phyloP scores from a whole-genome alignment of 2,797 vertebrate genomes.

The Acanthurus lineatus region DNA sequence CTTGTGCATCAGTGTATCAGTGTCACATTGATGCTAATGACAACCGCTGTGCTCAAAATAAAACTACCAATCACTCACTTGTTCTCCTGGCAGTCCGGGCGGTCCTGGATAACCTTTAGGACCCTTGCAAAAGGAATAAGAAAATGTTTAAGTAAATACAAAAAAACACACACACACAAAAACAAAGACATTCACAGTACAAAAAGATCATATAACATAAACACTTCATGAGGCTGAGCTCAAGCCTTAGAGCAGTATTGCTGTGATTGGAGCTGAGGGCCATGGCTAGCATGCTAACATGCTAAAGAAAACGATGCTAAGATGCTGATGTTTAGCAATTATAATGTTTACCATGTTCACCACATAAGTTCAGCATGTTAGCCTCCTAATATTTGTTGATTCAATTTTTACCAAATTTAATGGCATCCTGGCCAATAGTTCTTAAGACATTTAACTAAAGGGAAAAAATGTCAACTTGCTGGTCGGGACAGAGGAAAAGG shows the following conservation, averaged over 20 bases:
- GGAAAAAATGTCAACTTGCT: background rate
- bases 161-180: no score
- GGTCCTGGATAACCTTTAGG: slow-evolving; percentile 84
- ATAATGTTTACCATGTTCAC: no score
- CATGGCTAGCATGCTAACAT: background rate
- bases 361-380: no score
- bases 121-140: slow-evolving; percentile 69
- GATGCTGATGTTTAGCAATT: no score
- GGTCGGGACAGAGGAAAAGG: background rate
- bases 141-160: slow-evolving; percentile 2
- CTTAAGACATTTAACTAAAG: background rate
- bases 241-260: background rate
- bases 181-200: no score
- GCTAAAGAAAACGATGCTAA: no score
- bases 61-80: slow-evolving; percentile 69
- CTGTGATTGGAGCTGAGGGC: background rate
- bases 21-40: no score
- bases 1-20: no score
- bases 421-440: background rate
- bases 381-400: no score
- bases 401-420: background rate
- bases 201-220: no score
- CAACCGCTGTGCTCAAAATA: no score
- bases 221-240: background rate
- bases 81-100: slow-evolving; percentile 86